A percentile compares a stretch with the other conserved stretches of the same genome.
Conservation (phyloP, 2,113 vertebrate species). For the Protobothrops mucrosquamatus region DNA sequence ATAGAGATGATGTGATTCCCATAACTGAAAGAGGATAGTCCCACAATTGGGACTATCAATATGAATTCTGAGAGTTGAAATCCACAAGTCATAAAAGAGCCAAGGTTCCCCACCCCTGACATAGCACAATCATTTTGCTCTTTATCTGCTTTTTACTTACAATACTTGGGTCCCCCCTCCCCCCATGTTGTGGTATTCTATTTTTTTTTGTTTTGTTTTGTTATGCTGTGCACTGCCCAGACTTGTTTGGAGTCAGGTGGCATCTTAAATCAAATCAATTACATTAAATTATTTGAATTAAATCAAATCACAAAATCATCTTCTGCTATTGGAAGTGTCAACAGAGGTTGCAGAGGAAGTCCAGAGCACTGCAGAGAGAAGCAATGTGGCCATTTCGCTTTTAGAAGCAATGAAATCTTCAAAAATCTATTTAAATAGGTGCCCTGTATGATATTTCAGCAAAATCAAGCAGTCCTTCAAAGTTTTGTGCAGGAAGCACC, state of each 20-base stretch:
- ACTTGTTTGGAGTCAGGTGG: not conserved
- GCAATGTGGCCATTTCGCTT: not conserved
- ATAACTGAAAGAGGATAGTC: not conserved
- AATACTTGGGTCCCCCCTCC: not conserved
- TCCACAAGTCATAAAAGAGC: too few relatives aligned
- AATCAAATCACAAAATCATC: not conserved
- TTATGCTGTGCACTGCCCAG: not conserved
- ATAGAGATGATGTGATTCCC: not conserved
- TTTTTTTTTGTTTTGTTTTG: not conserved
- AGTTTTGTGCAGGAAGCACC: not conserved
- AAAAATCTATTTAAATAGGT: not conserved
- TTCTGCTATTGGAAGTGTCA: not conserved
- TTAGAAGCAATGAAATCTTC: not conserved
- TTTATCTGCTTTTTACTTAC: not conserved
- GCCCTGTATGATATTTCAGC: not conserved
- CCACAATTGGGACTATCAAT: not conserved
- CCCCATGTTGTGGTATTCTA: not conserved
- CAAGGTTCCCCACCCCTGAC: too few relatives aligned
- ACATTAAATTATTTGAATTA: not conserved
- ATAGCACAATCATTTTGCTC: not conserved
- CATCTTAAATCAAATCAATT: not conserved
- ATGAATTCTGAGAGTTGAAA: too few relatives aligned
- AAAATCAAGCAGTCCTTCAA: not conserved
- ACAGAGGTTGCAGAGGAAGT: not conserved
- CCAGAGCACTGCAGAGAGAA: not conserved